Base-by-base conservation (phyloP, 2,888 invertebrate genomes). In the Parascotia fuliginaria region DNA sequence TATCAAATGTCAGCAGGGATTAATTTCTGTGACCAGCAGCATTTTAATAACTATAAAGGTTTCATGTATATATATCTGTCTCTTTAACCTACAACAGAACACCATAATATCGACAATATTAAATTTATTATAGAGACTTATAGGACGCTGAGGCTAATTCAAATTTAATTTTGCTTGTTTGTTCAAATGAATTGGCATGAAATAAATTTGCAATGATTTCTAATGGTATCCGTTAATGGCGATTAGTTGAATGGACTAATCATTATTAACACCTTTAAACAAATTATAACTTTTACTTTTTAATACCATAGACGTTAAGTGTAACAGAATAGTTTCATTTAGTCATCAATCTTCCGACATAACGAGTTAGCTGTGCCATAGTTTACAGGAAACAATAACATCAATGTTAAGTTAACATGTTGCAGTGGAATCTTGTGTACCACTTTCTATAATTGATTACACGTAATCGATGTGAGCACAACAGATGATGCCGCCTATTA, bases 381-480 rank as follows among this genome's bases (percentile, higher is more conserved):
- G 9, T 12, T 3, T 34, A 19, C 28, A 5, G 28, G 13, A 24
- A 33, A 5, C 33, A 36, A 11, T 12, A 19, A 9, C 14, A 41
- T 24, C 1, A n/a, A 34, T 42, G 37, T 43, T 32, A 31, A 50
- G 44, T 48, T 40, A 48, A 47, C 45, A 33, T 42, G 31, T 45
- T 59, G 42, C 52, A 53, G 39, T 56, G 38, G 60, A 62, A 54
- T 48, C 39, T 60, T 55, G 52, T 55, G 63, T 62, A 71, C 62
- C 55, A 58, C 54, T 69, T 65, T 60, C 57, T 53, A 60, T 57
- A 71, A 73, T 75, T 68, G 68, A 74, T 74, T 59, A 64, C 55
- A 67, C 54, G 64, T 71, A 76, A 67, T 71, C 62, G 60, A 70
- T 74, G 59, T 64, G 62, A 68, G 59, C 55, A 63, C 50, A 56